Evolutionary conservation across 2,113 vertebrate genomes (phyloP), one percentile per base, ranked within the genome.

Genomic region (Pungitius pungitius): DNA sequence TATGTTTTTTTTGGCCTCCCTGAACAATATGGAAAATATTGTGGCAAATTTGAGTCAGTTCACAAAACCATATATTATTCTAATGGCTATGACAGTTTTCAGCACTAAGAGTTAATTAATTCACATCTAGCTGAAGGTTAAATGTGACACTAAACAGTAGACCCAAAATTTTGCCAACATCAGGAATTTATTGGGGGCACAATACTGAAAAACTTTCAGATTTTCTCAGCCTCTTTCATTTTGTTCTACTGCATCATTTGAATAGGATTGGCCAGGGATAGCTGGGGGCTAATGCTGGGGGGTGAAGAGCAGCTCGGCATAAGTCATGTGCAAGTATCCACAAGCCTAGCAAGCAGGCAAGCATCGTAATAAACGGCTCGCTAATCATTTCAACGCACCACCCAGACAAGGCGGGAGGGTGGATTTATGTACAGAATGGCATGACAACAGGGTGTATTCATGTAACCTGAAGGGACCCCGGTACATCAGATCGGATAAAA

Each of bases 301-400:
- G 84, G 67, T 80, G 85, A 73, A 87, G 80, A 72, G 67, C 76
- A 80, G 77, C 9, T 43, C 6, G 26, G 73, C 80, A 67, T 51
- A 83, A 83, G 85, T 84, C 75, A 59, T 66, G 69, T 69, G 69
- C 88, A 91, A 89, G 88, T 82, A 78, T 82, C 83, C 84, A 89
- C 85, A 87, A 74, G 85, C 85, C 81, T 69, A 84, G 56, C 84
- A 84, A 82, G 78, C 75, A 90, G 86, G 78, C 72, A 60, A 70
- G 85, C 74, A 64, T 88, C 78, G 83, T 92, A 91, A 94, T 92
- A 90, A 81, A 85, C 64, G 52, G 33, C 49, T 78, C 84, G 85
- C 84, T 92, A 93, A 93, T 91, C 85, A 92, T 88, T 93, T 84
- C 90, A 91, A 90, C 90, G 17, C 88, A 80, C 77, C 64, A 18